A percentile compares a stretch with the other conserved stretches of the same genome.
Evolutionary conservation across 2,113 vertebrate genomes (phyloP).

Genomic region (Cephalopholis sonnerati): DNA sequence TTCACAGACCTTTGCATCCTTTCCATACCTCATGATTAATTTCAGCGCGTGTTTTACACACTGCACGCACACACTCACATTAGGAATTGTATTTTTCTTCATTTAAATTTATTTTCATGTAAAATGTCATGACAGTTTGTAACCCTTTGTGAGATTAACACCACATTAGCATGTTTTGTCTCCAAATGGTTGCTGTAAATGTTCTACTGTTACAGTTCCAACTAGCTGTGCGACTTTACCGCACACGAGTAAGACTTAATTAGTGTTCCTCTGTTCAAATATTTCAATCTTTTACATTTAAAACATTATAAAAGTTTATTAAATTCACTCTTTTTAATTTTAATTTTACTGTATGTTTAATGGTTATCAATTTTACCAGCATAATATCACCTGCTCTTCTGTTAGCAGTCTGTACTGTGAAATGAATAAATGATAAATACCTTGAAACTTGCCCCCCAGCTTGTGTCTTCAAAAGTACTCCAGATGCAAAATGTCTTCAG

Average conservation of each 20-base stretch:
- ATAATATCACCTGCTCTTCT: background rate
- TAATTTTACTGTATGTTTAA: background rate
- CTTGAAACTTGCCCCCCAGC: constrained; percentile 54
- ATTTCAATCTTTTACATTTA: background rate
- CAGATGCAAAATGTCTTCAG: constrained; percentile 62
- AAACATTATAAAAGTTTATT: background rate
- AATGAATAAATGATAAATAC: constrained; percentile 65
- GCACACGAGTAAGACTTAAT: background rate
- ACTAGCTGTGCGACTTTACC: background rate
- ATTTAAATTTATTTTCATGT: background rate
- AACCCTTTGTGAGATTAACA: background rate
- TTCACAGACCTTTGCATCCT: background rate
- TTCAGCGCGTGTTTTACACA: background rate
- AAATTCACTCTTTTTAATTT: background rate
- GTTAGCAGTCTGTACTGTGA: background rate
- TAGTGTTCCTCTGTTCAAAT: background rate
- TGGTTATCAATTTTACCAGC: background rate
- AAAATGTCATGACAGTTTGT: background rate
- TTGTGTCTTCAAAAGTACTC: constrained; percentile 46
- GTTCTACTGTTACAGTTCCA: no score
- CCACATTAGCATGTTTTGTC: background rate
- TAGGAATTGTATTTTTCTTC: background rate
- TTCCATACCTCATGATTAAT: background rate
- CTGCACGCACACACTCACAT: background rate
- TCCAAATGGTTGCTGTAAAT: background rate